Evolutionary conservation across 2,888 invertebrate species (phyloP).

Genomic region (Hypomecis atomaria): DNA sequence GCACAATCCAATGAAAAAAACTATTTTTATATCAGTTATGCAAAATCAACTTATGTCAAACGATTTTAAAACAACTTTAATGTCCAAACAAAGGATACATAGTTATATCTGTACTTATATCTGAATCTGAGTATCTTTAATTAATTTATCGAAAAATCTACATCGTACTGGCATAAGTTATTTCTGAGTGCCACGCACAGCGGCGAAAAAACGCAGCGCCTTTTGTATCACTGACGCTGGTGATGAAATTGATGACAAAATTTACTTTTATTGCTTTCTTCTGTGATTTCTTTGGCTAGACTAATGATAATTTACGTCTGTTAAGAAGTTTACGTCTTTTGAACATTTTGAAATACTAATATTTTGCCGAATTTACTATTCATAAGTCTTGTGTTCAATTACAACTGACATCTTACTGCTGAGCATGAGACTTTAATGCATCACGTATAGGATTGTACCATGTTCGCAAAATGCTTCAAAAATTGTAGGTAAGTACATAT

Average conservation of each 20-base stretch:
- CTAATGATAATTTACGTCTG: too few species aligned
- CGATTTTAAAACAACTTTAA: slow-evolving; percentile 13
- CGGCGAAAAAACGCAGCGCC: slow-evolving; percentile 16
- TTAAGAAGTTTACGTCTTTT: too few species aligned
- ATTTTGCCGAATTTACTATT: too few species aligned
- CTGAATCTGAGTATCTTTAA: slow-evolving; percentile 26
- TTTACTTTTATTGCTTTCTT: too few species aligned
- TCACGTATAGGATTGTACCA: too few species aligned
- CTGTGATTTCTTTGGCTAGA: too few species aligned
- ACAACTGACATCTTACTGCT: too few species aligned
- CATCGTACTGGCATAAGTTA: slow-evolving; percentile 9
- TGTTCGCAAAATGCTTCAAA: too few species aligned
- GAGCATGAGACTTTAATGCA: too few species aligned
- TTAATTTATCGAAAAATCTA: slow-evolving; percentile 31
- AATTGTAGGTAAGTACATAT: too few species aligned
- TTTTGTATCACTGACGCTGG: neutral
- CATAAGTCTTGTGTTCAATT: too few species aligned
- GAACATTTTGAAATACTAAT: too few species aligned
- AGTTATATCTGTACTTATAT: slow-evolving; percentile 30
- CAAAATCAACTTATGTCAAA: slow-evolving; percentile 9
- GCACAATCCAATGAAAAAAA: neutral
- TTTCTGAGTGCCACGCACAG: slow-evolving; percentile 24
- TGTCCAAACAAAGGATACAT: slow-evolving; percentile 20
- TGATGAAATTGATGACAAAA: neutral
- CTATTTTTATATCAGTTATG: slow-evolving; percentile 1